Percentiles rank a stretch among this genome's conserved stretches.
Conservation (phyloP, 2,888 invertebrate species). For the Sesamia inferens region DNA sequence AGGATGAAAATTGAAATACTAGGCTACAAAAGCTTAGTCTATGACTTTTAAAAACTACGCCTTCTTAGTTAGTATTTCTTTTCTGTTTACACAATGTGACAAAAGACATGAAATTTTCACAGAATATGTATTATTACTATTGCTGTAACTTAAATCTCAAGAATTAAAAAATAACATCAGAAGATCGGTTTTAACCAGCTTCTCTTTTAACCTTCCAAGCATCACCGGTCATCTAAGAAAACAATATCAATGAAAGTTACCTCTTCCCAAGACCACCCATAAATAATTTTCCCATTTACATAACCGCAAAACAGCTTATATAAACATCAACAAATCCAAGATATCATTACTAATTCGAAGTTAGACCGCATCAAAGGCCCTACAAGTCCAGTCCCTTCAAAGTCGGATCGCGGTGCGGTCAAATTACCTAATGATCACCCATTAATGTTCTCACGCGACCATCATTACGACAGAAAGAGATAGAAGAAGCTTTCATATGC, state of each 20-base stretch:
- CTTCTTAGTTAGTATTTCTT: no score
- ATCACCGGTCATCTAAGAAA: neutral
- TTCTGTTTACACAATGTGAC: no score
- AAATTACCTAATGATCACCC: constrained; percentile 74
- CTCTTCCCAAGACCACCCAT: neutral
- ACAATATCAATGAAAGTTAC: neutral
- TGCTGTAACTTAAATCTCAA: no score
- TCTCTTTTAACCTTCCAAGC: neutral
- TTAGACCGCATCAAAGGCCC: constrained; percentile 56
- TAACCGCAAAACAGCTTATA: constrained; percentile 49
- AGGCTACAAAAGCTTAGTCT: neutral
- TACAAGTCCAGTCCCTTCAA: constrained; percentile 35
- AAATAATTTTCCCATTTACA: constrained; percentile 38
- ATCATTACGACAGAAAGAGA: constrained; percentile 62
- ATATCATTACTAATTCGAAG: constrained; percentile 55
- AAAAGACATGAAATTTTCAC: no score
- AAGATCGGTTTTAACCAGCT: no score
- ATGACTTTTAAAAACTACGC: no score
- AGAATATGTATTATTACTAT: no score
- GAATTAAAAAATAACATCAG: no score
- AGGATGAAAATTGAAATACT: neutral
- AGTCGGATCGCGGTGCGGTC: constrained; percentile 64
- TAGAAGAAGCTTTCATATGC: constrained; percentile 19
- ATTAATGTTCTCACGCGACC: constrained; percentile 66
- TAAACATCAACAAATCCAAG: constrained; percentile 50